Percentiles rank a stretch among this genome's conserved stretches.
Conservation (phyloP, 2,113 vertebrate species). For the Petrocephalus microphthalmus region DNA sequence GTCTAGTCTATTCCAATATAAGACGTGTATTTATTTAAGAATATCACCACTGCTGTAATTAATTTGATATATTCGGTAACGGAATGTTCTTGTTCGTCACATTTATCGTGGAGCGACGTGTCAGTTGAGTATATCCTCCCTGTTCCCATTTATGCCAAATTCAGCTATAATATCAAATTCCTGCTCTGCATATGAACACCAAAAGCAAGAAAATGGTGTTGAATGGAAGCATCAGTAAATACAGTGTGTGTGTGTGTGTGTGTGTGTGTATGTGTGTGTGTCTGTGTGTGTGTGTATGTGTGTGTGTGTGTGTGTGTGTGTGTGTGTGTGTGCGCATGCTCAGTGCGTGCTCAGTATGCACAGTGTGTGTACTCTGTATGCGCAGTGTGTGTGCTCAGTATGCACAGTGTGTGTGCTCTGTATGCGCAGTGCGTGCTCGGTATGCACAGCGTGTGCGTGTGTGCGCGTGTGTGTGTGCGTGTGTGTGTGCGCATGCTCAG, state of each 20-base stretch:
- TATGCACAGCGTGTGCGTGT: conserved; percentile 13
- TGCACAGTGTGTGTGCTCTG: neutral
- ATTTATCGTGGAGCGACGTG: neutral
- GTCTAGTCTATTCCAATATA: conserved; percentile 44
- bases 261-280: neutral
- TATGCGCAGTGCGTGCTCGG: neutral
- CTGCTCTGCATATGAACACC: conserved; percentile 40
- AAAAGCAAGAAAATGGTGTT: conserved; percentile 32
- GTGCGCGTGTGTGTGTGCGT: no score
- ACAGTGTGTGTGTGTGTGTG: neutral
- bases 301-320: no score
- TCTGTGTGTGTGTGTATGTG: neutral
- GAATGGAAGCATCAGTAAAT: conserved; percentile 26
- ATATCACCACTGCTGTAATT: conserved; percentile 25
- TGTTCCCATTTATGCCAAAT: neutral
- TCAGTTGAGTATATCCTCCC: neutral
- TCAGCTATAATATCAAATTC: conserved; percentile 2
- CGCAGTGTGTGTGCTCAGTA: neutral
- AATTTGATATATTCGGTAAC: neutral
- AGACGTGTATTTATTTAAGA: conserved; percentile 44
- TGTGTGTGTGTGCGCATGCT: no score
- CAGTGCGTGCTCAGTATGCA: conserved; percentile 12
- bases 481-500: no score
- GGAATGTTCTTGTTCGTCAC: neutral
- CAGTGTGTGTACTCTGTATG: neutral